phyloP scores from a whole-genome alignment of 2,113 vertebrate genomes.

The Sorex araneus region DNA sequence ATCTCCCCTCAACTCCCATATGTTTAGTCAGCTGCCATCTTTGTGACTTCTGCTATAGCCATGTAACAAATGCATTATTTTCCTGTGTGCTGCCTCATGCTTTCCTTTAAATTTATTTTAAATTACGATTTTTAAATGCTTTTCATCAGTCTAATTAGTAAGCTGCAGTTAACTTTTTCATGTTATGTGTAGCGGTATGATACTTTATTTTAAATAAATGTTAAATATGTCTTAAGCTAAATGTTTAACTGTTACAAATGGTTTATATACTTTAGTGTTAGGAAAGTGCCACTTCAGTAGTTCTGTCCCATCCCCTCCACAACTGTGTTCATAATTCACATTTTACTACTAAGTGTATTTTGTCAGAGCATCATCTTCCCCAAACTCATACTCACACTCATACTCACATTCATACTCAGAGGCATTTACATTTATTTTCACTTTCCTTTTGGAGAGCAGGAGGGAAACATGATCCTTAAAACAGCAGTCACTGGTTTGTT shows the following conservation, averaged over 20 bases:
- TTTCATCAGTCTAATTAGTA: not conserved
- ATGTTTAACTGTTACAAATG: constrained; percentile 8
- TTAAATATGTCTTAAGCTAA: constrained; percentile 30
- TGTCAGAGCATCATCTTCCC: not conserved
- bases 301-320: not conserved
- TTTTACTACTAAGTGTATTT: not conserved
- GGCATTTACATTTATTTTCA: not conserved
- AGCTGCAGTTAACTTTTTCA: not conserved
- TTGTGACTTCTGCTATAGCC: not conserved
- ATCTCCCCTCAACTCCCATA: too few relatives aligned
- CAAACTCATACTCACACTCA: not conserved
- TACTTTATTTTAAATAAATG: not conserved
- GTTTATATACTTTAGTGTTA: not conserved
- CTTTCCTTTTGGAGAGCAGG: not conserved
- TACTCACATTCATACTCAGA: not conserved
- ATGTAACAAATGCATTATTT: not conserved
- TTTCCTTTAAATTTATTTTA: not conserved
- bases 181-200: not conserved
- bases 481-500: not conserved
- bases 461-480: not conserved
- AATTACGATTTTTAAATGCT: not conserved
- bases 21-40: not conserved
- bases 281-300: not conserved
- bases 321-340: not conserved
- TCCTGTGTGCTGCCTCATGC: too few relatives aligned